A percentile compares a stretch with the other conserved stretches of the same genome.
These are phyloP conservation scores for Umimayanthus chanpuru DNA, from an alignment of 92 coral and sea anemone species.

Conservation along the genomic window DNA sequence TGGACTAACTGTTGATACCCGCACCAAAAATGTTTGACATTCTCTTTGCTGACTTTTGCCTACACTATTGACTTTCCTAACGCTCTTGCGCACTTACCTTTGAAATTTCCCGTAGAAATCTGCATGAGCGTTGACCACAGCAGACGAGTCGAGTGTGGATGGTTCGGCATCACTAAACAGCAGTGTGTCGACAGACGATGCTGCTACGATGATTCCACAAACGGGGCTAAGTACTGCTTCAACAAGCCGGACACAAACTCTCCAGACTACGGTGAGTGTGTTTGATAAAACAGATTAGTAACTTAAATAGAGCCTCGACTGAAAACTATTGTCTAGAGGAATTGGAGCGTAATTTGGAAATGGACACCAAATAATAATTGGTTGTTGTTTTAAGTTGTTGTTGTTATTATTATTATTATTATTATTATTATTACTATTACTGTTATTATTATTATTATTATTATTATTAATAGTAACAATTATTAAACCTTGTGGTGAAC, in stretches of 20 bases:
- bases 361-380: too few species aligned
- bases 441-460: too few species aligned
- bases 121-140: neutral
- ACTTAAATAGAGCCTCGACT: too few species aligned
- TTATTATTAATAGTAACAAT: too few species aligned
- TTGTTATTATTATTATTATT: too few species aligned
- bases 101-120: neutral
- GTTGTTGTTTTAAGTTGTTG: too few species aligned
- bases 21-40: too few species aligned
- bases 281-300: neutral
- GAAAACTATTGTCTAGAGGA: too few species aligned
- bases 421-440: too few species aligned
- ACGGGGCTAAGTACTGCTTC: conserved; percentile 35
- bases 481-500: too few species aligned
- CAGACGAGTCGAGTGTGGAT: conserved; percentile 28
- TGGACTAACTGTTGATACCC: too few species aligned
- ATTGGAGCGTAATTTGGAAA: too few species aligned
- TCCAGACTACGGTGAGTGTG: conserved; percentile 10
- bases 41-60: neutral
- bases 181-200: conserved; percentile 16
- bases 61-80: neutral
- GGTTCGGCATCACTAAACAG: conserved; percentile 8
- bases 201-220: conserved; percentile 30
- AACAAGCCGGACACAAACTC: conserved; percentile 28
- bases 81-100: neutral